Percentiles rank a stretch among this genome's conserved stretches.
Evolutionary conservation across 2,888 invertebrate species (phyloP).

Genomic region (Fragum whitleyi): DNA sequence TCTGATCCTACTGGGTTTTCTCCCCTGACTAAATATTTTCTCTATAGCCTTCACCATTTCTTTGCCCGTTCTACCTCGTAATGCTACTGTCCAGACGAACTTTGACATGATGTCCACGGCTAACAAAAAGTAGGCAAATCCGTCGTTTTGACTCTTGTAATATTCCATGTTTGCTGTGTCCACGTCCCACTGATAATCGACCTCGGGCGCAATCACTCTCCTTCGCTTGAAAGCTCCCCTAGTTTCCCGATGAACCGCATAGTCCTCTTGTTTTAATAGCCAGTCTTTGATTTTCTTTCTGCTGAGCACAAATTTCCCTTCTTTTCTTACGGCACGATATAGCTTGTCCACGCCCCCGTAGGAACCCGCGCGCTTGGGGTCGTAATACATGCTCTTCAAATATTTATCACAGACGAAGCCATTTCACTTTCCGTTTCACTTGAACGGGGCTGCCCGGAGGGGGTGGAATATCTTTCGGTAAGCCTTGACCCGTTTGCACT

Average conservation of each 20-base stretch:
- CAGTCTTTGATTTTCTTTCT: conserved; percentile 56
- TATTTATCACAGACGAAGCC: conserved; percentile 50
- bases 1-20: conserved; percentile 33
- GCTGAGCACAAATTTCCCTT: conserved; percentile 53
- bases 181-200: conserved; percentile 58
- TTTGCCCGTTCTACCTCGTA: conserved; percentile 41
- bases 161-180: conserved; percentile 51
- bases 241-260: conserved; percentile 51
- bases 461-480: conserved; percentile 25
- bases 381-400: conserved; percentile 54
- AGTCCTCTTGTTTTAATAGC: conserved; percentile 61
- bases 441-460: conserved; percentile 38
- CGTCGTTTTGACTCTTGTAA: conserved; percentile 50
- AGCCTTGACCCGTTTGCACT: conserved; percentile 27
- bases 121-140: conserved; percentile 47
- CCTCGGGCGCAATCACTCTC: conserved; percentile 44
- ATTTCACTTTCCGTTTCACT: conserved; percentile 50
- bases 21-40: conserved; percentile 39
- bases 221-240: conserved; percentile 45
- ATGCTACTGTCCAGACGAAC: conserved; percentile 45
- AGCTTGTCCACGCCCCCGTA: conserved; percentile 60
- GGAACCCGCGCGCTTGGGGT: conserved; percentile 50
- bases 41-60: conserved; percentile 50
- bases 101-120: conserved; percentile 49
- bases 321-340: conserved; percentile 56